Base-by-base conservation (phyloP, 2,888 invertebrate genomes). In the Cosmorhoe ocellata region DNA sequence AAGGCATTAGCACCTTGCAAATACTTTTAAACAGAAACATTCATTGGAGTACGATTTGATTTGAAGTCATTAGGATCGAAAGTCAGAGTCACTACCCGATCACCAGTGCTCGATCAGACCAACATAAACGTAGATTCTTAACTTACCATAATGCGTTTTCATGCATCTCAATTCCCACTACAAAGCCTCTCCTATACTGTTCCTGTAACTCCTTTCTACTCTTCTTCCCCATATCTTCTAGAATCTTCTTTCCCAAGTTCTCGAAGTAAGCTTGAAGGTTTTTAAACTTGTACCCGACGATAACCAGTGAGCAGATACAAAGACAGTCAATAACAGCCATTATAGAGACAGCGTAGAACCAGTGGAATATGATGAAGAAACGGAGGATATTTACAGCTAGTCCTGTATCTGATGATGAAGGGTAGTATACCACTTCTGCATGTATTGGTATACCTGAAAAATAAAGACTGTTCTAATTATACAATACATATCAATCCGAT, bases 81-180 rank as follows among this genome's bases (percentile, higher is more conserved):
- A n/a, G n/a, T n/a, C n/a, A n/a, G n/a, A n/a, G n/a, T n/a, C n/a
- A n/a, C n/a, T n/a, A n/a, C n/a, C n/a, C n/a, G n/a, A n/a, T n/a
- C n/a, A n/a, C n/a, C n/a, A n/a, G n/a, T n/a, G n/a, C n/a, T n/a
- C n/a, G n/a, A n/a, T n/a, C n/a, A n/a, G n/a, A n/a, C n/a, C n/a
- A n/a, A n/a, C n/a, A n/a, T n/a, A n/a, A n/a, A n/a, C n/a, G n/a
- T n/a, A n/a, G n/a, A 18, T 18, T 3, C 18, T 3, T 18, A 24
- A 66, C 56, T 49, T 64, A 83, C 84, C 80, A 77, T 27, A 84
- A 63, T 18, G 76, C 72, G 45, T 84, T 69, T 12, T 74, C 71
- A 51, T 84, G 83, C 36, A 82, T 58, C 36, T 69, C 67, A 1
- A 84, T 74, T 0, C 81, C 84, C 10, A 59, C 50, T 5, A 79